Evolutionary conservation across 2,797 vertebrate genomes (phyloP).

Genomic region (Oreortyx pictus): DNA sequence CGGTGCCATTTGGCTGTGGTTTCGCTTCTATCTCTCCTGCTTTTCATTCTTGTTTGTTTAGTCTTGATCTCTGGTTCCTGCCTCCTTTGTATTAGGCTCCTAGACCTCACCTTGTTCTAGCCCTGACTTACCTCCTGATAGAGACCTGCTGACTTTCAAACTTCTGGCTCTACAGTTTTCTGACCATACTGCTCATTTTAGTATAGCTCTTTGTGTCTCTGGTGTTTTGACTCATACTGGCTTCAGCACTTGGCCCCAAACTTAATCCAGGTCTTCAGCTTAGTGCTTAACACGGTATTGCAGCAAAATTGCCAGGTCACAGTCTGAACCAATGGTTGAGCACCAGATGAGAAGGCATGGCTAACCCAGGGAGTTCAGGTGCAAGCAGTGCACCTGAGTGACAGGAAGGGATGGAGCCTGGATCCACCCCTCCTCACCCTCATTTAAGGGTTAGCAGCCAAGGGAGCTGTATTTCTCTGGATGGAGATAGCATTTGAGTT

Average conservation of each 20-base stretch:
- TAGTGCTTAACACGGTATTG: background rate
- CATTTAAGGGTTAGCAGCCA: too few species aligned
- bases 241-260: background rate
- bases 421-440: too few species aligned
- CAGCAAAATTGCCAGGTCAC: too few species aligned
- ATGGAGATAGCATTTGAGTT: too few species aligned
- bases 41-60: constrained; percentile 64
- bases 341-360: too few species aligned
- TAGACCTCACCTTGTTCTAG: constrained; percentile 23
- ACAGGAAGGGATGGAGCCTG: too few species aligned
- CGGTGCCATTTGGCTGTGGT: constrained; percentile 51
- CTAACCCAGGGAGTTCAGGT: too few species aligned
- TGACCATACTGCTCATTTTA: background rate
- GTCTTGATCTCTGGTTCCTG: constrained; percentile 45
- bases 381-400: too few species aligned
- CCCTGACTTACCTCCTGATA: background rate
- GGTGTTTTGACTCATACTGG: background rate
- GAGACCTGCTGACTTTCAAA: background rate
- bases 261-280: background rate
- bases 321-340: too few species aligned
- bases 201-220: background rate
- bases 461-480: too few species aligned
- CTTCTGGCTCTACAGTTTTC: background rate
- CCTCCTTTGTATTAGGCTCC: constrained; percentile 11
- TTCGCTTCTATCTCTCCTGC: constrained; percentile 57